Evolutionary conservation across 2,888 invertebrate genomes (phyloP), one percentile per base, ranked within the genome.

Genomic region (Anthophora plumipes): DNA sequence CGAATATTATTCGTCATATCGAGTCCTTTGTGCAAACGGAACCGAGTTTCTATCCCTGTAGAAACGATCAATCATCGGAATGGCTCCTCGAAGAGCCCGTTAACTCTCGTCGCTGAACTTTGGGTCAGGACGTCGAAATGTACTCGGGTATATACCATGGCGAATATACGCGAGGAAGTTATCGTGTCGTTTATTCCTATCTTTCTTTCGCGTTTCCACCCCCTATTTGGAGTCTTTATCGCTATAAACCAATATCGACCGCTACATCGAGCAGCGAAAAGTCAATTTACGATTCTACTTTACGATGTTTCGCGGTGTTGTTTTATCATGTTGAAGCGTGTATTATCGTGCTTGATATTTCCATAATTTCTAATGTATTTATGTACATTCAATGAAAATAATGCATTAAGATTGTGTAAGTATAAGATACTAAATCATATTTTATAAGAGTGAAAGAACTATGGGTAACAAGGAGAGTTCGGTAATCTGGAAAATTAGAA

Each of bases 41-140:
- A 52, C 46, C 39, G 52, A 73, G 52, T 74, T 67, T 46, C 64
- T 46, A 46, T 67, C 52, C 60, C 54, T 39, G 57, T 59, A 69
- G 69, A 76, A 59, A 60, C 77, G 77, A 76, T 76, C 77, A 70
- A 76, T 76, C 77, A 70, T 70, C 60, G 77, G 41, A 79, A 85
- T 80, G 80, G 86, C 79, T 78, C 77, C 85, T 86, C 82, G 79
- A 82, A 84, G 84, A 86, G 77, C 84, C 77, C 84, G 60, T 70
- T 50, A 70, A 60, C 68, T 52, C 70, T 52, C 50, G 70, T 70
- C 60, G 69, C 54, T 69, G 83, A 81, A 85, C 78, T 84, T 84
- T 82, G 76, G 84, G 82, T 81, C 70, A 43, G 50, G 41, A 39
- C 66, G 46, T 48, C 52, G 59, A 59, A 61, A 61, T 39, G 55